Base-by-base conservation (phyloP, 64 coral and sea anemone genomes). In the Cladopsammia gracilis region DNA sequence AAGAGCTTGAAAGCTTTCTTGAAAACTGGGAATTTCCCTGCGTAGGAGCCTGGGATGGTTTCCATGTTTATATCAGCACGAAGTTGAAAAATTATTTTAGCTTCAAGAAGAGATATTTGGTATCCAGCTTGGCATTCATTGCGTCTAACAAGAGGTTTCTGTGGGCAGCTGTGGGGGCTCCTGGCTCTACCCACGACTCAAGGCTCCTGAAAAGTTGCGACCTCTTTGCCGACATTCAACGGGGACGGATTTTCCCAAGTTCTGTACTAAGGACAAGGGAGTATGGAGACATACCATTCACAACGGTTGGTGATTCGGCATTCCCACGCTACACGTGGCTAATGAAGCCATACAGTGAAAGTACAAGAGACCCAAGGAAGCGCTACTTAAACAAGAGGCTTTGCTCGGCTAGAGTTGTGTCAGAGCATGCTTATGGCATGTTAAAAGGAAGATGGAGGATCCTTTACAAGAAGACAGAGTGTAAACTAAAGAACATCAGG, bases 351-450 rank as follows among this genome's bases (percentile, higher is more conserved):
- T 91, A 73, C 86, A 43, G 7, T 70, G 88, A 95, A 60, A 91
- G 5, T 48, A 95, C 82, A 86, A 95, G 61, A 87, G 49, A 95
- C 15, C 70, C 52, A 59, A 87, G 26, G 58, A 48, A 96, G 70
- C 51, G 62, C 8, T 78, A 96, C 56, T 96, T 90, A 71, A 96
- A 96, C 54, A 93, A 86, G 49, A 89, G 77, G 68, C 54, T 93
- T 72, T 86, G 91, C 58, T 47, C 81, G 25, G 95, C 91, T 24
- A 80, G 95, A 81, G 91, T 96, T 64, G 90, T 93, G 2, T 93
- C 95, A 45, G 95, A 96, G 74, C 95, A 96, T 96, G 86, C 90
- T 3, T 96, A 90, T 93, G 91, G 87, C 22, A 93, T 79, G 93
- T 78, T 88, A 1, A 88, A 48, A 78, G 89, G 15, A 25, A 88